phyloP scores from a whole-genome alignment of 2,888 invertebrate genomes.

The Meghimatium bilineatum region DNA sequence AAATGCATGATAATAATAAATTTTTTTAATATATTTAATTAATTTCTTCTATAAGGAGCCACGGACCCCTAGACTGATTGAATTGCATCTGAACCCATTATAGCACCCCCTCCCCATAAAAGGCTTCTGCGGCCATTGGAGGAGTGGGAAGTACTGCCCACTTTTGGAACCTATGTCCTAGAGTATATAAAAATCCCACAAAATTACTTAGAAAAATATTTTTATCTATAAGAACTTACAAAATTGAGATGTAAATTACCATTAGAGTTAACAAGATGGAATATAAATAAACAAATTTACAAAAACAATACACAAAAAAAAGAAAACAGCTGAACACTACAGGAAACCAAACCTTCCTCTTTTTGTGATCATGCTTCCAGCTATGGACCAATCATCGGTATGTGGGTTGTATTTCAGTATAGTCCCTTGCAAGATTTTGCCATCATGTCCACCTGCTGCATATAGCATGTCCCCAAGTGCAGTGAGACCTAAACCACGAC shows the following conservation, averaged over 20 bases:
- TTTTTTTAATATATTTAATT: too few species aligned
- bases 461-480: conserved; percentile 48
- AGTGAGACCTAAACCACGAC: conserved; percentile 49
- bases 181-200: too few species aligned
- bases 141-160: too few species aligned
- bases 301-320: background rate
- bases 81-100: too few species aligned
- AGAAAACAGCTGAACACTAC: background rate
- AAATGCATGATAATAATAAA: too few species aligned
- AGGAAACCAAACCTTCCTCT: conserved; percentile 51
- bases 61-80: too few species aligned
- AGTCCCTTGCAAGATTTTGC: conserved; percentile 46
- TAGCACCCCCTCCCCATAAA: too few species aligned
- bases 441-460: conserved; percentile 53
- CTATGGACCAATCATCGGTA: conserved; percentile 43
- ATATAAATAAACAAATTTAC: background rate
- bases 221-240: background rate
- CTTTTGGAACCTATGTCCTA: too few species aligned
- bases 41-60: too few species aligned
- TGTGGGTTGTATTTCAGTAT: conserved; percentile 47
- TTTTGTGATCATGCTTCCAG: conserved; percentile 47
- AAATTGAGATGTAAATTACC: background rate
- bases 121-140: too few species aligned
- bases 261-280: background rate
- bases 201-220: background rate